A percentile compares a stretch with the other conserved stretches of the same genome.
phyloP scores from a whole-genome alignment of 2,797 vertebrate species.

The Synaphobranchus kaupii region DNA sequence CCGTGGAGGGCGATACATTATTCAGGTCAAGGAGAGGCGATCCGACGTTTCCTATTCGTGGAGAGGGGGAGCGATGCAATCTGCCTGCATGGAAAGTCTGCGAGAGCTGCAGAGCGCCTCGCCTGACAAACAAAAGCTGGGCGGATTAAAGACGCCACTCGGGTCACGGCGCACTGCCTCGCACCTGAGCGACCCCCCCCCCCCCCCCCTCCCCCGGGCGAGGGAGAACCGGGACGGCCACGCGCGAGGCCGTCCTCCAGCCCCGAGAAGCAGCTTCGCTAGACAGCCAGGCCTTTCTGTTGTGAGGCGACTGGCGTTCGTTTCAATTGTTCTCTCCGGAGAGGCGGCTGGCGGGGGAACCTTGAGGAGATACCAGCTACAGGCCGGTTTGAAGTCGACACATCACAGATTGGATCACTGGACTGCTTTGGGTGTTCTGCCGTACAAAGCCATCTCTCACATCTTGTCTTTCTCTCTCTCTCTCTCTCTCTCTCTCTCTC shows the following conservation, averaged over 20 bases:
- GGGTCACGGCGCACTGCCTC: neutral
- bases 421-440: neutral
- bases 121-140: neutral
- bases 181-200: too few relatives aligned
- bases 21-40: slow-evolving; percentile 25
- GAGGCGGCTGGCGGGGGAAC: neutral
- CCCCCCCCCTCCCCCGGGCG: neutral
- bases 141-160: neutral
- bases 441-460: neutral
- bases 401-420: slow-evolving; percentile 6
- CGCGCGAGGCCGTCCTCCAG: neutral
- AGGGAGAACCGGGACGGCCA: neutral
- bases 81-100: neutral
- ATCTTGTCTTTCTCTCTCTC: neutral
- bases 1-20: slow-evolving; percentile 12
- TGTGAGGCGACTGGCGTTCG: neutral
- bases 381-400: neutral
- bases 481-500: neutral
- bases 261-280: neutral
- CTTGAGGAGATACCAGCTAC: neutral
- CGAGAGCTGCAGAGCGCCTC: neutral
- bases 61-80: neutral
- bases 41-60: neutral
- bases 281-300: neutral
- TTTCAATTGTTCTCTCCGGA: neutral